Base-by-base conservation (phyloP, 2,888 invertebrate species). In the Drosophila merina region DNA sequence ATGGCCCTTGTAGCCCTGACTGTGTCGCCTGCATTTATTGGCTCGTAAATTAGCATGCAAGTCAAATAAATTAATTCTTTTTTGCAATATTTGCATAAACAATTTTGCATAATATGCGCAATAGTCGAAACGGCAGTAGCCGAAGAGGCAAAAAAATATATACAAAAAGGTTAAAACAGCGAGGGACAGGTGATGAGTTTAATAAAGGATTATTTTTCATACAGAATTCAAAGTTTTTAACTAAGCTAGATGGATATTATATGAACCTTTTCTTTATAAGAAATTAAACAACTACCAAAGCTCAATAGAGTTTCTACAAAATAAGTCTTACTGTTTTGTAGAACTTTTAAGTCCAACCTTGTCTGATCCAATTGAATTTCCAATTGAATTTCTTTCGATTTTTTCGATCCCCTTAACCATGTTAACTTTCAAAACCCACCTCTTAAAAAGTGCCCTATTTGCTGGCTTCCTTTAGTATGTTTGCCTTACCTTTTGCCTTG, bases 21-120 rank as follows among this genome's bases (percentile, higher is more conserved):
- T 31, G 25, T 26, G 14, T 49, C 40, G 62, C 59, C 58, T 76
- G 76, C 80, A 76, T 79, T 82, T 85, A 82, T 82, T 82, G 83
- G 86, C 80, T 74, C 86, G 85, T 85, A 86, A 86, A 82, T 87
- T 84, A 85, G 83, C 79, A 86, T 84, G 86, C 86, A 82, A 87
- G 87, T 79, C 86, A 84, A 84, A 84, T 84, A 84, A 84, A 87
- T 84, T 85, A 84, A 84, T 87, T 84, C 79, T 84, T 84, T 87
- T 83, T 84, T 84, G 86, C 79, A 75, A 83, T 88, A 88, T 88
- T 88, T 88, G 89, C 89, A 88, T 88, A 88, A 88, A 81, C 88
- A 89, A 89, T 88, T 88, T 88, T 85, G 86, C 88, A 86, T 88
- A 88, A 89, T 88, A 87, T 78, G 86, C 45, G 54, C 83, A 84